Conservation (phyloP, 2,888 invertebrate species). For the Drosophila tripunctata region DNA sequence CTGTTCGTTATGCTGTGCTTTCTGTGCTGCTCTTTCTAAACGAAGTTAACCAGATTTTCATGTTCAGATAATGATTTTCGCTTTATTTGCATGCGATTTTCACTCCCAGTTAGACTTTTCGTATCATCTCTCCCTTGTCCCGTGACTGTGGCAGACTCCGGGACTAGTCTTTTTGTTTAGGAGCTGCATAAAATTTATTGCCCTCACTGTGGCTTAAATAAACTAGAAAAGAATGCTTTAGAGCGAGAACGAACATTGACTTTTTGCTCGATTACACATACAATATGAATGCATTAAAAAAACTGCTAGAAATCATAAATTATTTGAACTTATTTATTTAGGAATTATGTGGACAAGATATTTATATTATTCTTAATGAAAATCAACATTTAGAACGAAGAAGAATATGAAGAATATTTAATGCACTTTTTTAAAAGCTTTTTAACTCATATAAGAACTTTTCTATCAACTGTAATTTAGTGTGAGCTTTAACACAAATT, state of each 20-base stretch:
- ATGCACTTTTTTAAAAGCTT: too few species aligned
- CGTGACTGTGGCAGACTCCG: constrained; percentile 16
- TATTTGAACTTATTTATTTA: not conserved
- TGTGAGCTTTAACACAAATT: too few species aligned
- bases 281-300: not conserved
- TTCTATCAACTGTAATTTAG: too few species aligned
- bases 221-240: constrained; percentile 16
- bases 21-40: constrained; percentile 36
- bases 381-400: too few species aligned
- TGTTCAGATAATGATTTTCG: constrained; percentile 76
- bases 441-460: too few species aligned
- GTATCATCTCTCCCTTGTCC: constrained; percentile 13
- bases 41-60: constrained; percentile 78
- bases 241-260: not conserved
- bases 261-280: not conserved
- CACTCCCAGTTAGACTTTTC: not conserved
- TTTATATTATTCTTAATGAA: too few species aligned
- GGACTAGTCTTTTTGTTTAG: constrained; percentile 26
- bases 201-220: constrained; percentile 24
- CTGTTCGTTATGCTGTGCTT: constrained; percentile 1
- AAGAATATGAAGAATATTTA: too few species aligned
- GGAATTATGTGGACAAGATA: too few species aligned
- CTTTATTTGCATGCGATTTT: constrained; percentile 71
- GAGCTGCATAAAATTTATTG: constrained; percentile 54
- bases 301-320: not conserved